Evolutionary conservation across 2,797 vertebrate species (phyloP).

Genomic region (Channallabes apus): DNA sequence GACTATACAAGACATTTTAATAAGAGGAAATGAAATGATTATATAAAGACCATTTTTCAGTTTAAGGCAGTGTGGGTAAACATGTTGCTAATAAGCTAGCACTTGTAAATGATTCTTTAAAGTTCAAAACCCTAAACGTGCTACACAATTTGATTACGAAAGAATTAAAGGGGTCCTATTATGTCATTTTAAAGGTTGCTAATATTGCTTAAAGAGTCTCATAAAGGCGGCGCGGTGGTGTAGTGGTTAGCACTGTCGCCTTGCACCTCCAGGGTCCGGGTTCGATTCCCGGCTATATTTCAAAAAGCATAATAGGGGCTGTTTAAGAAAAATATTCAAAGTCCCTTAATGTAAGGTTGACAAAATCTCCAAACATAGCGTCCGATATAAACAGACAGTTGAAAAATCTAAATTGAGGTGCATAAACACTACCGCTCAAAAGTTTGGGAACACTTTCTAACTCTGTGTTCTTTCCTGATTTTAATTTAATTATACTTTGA

Average conservation of each 20-base stretch:
- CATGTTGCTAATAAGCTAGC: not conserved
- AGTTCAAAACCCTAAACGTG: not conserved
- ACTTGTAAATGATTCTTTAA: not conserved
- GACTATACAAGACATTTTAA: not conserved
- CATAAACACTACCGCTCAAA: too few relatives aligned
- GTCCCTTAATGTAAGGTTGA: not conserved
- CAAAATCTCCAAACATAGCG: slow-evolving; percentile 2
- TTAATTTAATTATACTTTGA: too few relatives aligned
- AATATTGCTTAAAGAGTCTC: too few relatives aligned
- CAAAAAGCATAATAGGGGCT: too few relatives aligned
- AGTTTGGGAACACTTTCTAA: too few relatives aligned
- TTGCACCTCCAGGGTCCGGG: too few relatives aligned
- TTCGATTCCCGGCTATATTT: too few relatives aligned
- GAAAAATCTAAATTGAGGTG: too few relatives aligned
- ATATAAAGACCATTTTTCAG: not conserved
- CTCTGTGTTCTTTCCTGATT: too few relatives aligned
- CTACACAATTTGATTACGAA: not conserved
- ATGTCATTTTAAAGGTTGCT: too few relatives aligned
- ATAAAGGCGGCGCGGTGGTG: too few relatives aligned
- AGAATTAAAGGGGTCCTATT: not conserved
- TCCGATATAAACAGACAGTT: not conserved
- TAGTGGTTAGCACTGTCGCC: too few relatives aligned
- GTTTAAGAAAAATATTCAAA: slow-evolving; percentile 13
- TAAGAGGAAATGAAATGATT: not conserved
- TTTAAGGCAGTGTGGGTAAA: not conserved